Conservation (phyloP, 2,888 invertebrate genomes). For the Trissoscelio sp. region DNA sequence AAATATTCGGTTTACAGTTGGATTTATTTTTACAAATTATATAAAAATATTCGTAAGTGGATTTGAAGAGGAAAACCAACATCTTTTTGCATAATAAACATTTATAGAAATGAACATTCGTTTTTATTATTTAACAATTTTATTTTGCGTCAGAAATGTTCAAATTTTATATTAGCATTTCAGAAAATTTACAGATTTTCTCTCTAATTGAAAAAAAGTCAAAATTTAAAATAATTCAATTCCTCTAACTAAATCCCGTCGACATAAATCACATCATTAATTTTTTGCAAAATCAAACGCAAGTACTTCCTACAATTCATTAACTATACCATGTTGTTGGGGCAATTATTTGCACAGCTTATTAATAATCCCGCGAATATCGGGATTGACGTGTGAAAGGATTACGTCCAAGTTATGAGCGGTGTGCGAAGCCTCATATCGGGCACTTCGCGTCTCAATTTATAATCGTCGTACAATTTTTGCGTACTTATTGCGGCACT, state of each 20-base stretch:
- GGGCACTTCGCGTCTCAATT: constrained; percentile 39
- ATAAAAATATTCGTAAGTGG: too few relatives aligned
- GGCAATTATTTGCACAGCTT: constrained; percentile 25
- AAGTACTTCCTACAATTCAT: constrained; percentile 15
- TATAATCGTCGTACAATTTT: constrained; percentile 47
- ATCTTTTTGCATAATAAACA: too few relatives aligned
- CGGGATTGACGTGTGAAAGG: constrained; percentile 42
- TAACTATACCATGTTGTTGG: neutral
- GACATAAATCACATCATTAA: neutral
- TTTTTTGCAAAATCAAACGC: neutral
- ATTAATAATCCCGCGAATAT: constrained; percentile 38
- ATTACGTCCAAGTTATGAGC: constrained; percentile 11
- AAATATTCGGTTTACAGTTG: neutral
- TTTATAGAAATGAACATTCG: too few relatives aligned
- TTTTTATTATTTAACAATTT: too few relatives aligned
- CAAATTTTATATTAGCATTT: too few relatives aligned
- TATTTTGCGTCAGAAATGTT: too few relatives aligned
- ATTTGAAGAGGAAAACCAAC: too few relatives aligned
- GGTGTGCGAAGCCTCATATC: neutral
- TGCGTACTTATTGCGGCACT: neutral
- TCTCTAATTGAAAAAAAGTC: too few relatives aligned
- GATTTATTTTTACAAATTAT: neutral
- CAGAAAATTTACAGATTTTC: too few relatives aligned
- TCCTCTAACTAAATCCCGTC: neutral
- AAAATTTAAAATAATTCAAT: too few relatives aligned